Evolutionary conservation across 2,113 vertebrate genomes (phyloP).

Genomic region (Anolis sagrei): DNA sequence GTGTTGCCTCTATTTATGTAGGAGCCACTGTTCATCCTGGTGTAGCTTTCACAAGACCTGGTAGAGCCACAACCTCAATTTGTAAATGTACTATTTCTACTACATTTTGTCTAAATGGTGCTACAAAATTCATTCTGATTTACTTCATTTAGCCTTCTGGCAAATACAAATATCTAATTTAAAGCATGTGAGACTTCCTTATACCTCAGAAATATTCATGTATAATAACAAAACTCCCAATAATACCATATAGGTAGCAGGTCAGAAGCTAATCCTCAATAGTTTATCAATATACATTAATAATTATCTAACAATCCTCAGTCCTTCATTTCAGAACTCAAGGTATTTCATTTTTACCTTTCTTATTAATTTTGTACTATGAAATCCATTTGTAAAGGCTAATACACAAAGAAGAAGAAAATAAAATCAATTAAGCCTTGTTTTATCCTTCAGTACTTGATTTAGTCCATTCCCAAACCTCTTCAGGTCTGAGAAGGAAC

Average conservation of each 20-base stretch:
- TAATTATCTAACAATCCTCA: conserved; percentile 36
- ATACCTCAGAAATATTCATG: background rate
- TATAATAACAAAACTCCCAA: background rate
- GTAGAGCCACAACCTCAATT: background rate
- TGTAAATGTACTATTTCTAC: background rate
- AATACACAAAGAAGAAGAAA: conserved; percentile 18
- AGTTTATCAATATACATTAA: background rate
- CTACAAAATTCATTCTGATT: conserved; percentile 8
- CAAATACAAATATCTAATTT: background rate
- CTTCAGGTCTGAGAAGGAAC: conserved; percentile 25
- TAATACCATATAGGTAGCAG: background rate
- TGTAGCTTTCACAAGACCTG: background rate
- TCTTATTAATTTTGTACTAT: background rate
- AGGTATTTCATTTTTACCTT: conserved; percentile 28
- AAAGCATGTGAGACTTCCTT: background rate
- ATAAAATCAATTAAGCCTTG: conserved; percentile 33
- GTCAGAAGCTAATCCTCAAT: background rate
- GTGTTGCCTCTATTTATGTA: background rate
- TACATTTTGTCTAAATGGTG: background rate
- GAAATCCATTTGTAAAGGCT: conserved; percentile 24
- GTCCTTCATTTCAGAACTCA: conserved; percentile 7
- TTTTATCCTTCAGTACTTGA: conserved; percentile 37
- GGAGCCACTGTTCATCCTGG: background rate
- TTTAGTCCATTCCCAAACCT: conserved; percentile 16
- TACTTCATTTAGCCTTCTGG: conserved; percentile 12